A percentile compares a stretch with the other conserved stretches of the same genome.
Evolutionary conservation across 2,888 invertebrate species (phyloP).

Genomic region (Idaea aversata): DNA sequence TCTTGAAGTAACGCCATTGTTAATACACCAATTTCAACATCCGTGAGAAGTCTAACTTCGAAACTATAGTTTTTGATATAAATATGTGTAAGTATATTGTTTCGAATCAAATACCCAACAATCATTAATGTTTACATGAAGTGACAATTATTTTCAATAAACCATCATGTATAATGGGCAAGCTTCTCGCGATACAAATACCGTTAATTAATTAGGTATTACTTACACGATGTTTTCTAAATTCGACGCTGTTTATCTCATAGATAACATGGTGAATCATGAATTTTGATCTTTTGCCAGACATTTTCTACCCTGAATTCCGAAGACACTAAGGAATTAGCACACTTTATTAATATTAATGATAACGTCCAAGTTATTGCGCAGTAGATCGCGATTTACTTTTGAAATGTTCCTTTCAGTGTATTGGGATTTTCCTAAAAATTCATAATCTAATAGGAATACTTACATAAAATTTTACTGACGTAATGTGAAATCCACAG

Average conservation of each 20-base stretch:
- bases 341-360: conserved; percentile 42
- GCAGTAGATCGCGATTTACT: conserved; percentile 27
- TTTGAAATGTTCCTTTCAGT: not conserved
- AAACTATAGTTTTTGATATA: conserved; percentile 4
- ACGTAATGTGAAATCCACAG: not conserved
- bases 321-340: conserved; percentile 38
- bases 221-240: conserved; percentile 36
- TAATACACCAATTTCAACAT: not conserved
- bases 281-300: conserved; percentile 59
- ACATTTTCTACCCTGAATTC: conserved; percentile 37
- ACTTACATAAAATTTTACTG: not conserved
- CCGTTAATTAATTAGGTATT: conserved; percentile 49
- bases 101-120: too few species aligned
- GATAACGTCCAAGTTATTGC: conserved; percentile 29
- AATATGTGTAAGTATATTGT: too few species aligned
- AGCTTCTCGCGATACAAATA: conserved; percentile 46
- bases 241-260: conserved; percentile 38
- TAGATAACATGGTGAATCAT: conserved; percentile 41
- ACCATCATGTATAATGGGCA: conserved; percentile 33
- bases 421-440: not conserved
- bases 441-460: not conserved
- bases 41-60: too few species aligned
- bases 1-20: not conserved
- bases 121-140: too few species aligned
- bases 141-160: conserved; percentile 6